Evolutionary conservation across 2,113 vertebrate species (phyloP).

Genomic region (Scalopus aquaticus): DNA sequence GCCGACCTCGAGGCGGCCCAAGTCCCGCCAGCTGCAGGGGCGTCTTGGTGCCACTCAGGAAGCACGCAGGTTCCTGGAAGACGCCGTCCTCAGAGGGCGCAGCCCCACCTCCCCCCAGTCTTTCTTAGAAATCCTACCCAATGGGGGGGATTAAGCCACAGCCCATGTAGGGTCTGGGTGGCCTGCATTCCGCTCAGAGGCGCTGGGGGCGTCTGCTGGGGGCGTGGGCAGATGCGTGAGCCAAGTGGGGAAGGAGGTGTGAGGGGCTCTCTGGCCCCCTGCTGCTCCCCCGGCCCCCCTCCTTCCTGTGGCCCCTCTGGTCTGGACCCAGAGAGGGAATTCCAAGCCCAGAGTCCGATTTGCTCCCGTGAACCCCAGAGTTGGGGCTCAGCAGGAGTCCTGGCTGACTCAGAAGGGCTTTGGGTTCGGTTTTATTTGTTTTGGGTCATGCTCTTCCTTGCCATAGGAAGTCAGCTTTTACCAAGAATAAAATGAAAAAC

Average conservation of each 20-base stretch:
- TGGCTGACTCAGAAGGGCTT: background rate
- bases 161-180: background rate
- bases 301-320: background rate
- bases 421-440: background rate
- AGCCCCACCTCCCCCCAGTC: background rate
- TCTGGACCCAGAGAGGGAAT: background rate
- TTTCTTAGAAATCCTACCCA: constrained; percentile 64
- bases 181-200: background rate
- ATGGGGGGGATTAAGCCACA: no score
- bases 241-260: no score
- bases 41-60: constrained; percentile 35
- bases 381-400: constrained; percentile 6
- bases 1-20: constrained; percentile 65
- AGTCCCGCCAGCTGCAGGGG: constrained; percentile 45
- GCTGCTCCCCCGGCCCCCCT: no score
- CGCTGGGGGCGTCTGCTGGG: background rate
- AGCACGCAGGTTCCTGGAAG: constrained; percentile 66
- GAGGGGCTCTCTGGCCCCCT: background rate
- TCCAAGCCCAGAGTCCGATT: background rate
- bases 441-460: background rate
- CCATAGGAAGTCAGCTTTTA: constrained; percentile 37
- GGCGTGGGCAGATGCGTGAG: background rate
- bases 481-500: background rate
- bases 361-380: background rate
- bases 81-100: background rate